Percentiles rank a stretch among this genome's conserved stretches.
These are phyloP conservation scores for Mythimna impura DNA, from an alignment of 2,888 invertebrate species.

Conservation along the genomic window DNA sequence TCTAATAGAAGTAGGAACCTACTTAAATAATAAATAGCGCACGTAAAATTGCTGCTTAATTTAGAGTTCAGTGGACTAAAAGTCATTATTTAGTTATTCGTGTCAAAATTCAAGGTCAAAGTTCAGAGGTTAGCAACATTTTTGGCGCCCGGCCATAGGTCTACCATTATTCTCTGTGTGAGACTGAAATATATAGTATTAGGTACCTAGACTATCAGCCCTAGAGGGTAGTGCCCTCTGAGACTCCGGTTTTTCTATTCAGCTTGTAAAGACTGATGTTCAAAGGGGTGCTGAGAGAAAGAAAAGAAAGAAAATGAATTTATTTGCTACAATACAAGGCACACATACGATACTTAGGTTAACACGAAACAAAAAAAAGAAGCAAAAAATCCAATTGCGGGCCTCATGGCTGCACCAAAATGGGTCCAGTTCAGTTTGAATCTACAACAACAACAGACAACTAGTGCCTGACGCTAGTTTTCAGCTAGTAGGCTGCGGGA, in stretches of 20 bases:
- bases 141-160: slow-evolving; percentile 16
- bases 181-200: slow-evolving; percentile 1
- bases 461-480: too few relatives aligned
- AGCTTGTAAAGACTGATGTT: neutral
- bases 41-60: slow-evolving; percentile 4
- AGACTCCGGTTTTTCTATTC: neutral
- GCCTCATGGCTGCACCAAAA: too few relatives aligned
- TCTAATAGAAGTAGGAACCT: slow-evolving; percentile 3
- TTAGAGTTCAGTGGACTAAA: neutral
- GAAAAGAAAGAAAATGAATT: too few relatives aligned
- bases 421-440: too few relatives aligned
- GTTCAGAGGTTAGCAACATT: slow-evolving; percentile 34
- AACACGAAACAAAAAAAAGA: too few relatives aligned
- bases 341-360: too few relatives aligned
- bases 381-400: too few relatives aligned
- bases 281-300: neutral
- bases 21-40: neutral
- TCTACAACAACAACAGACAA: too few relatives aligned
- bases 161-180: neutral
- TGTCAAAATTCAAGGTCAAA: slow-evolving; percentile 22
- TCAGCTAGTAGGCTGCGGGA: too few relatives aligned
- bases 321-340: too few relatives aligned
- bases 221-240: neutral
- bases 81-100: neutral
- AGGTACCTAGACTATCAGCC: neutral